Percentiles rank a stretch among this genome's conserved stretches.
Conservation (phyloP, 2,113 vertebrate genomes). For the Apteryx owenii region DNA sequence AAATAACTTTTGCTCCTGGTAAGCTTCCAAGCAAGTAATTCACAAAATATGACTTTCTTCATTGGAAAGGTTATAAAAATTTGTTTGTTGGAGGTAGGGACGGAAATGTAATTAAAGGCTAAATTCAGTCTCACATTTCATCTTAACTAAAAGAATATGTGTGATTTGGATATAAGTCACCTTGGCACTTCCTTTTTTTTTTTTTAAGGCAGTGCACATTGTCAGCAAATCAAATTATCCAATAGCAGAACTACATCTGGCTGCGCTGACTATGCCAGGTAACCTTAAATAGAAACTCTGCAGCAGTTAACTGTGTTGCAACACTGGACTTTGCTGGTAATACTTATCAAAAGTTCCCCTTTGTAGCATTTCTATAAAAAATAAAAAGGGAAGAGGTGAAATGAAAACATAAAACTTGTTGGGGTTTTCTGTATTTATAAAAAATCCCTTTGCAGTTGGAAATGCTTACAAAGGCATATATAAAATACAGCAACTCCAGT, state of each 20-base stretch:
- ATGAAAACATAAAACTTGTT: constrained; percentile 74
- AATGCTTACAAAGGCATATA: constrained; percentile 72
- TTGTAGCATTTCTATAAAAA: constrained; percentile 81
- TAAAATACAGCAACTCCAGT: constrained; percentile 70
- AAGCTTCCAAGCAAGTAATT: constrained; percentile 75
- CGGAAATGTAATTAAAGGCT: constrained; percentile 85
- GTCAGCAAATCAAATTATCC: constrained; percentile 80
- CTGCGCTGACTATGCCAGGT: constrained; percentile 75
- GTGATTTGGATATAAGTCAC: constrained; percentile 82
- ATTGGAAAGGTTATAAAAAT: constrained; percentile 77
- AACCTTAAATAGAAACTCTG: constrained; percentile 80
- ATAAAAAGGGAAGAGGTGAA: constrained; percentile 86
- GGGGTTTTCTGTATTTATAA: constrained; percentile 57
- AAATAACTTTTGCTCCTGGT: constrained; percentile 67
- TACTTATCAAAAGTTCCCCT: constrained; percentile 80
- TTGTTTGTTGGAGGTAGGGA: constrained; percentile 81
- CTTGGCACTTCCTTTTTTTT: constrained; percentile 75
- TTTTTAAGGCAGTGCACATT: constrained; percentile 65
- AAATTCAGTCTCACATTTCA: constrained; percentile 80
- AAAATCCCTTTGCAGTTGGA: constrained; percentile 69
- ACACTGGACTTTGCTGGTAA: constrained; percentile 75
- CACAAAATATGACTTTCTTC: constrained; percentile 78
- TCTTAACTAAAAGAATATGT: constrained; percentile 81
- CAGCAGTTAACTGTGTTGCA: constrained; percentile 73
- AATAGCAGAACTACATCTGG: constrained; percentile 80